Conservation (phyloP, 2,113 vertebrate genomes). For the Pseudopodoces humilis region DNA sequence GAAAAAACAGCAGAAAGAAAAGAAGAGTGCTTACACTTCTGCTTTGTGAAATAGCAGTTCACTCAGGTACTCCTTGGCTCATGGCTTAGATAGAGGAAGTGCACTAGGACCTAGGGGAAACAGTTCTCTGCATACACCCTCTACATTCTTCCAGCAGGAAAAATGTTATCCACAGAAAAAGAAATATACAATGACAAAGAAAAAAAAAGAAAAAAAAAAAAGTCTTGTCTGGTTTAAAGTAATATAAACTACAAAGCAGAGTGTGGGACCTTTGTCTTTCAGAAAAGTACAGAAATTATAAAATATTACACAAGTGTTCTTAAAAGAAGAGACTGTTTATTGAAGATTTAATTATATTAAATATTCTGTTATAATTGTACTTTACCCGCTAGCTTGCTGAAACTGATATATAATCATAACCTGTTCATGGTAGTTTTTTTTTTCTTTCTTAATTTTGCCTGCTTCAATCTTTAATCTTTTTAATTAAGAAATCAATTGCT, state of each 20-base stretch:
- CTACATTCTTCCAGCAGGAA: neutral
- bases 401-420: neutral
- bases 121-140: slow-evolving; percentile 27
- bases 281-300: neutral
- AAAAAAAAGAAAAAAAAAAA: neutral
- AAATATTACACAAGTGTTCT: neutral
- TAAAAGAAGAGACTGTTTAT: neutral
- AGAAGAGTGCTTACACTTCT: neutral
- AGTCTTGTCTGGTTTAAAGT: neutral
- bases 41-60: neutral
- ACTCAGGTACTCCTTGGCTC: neutral
- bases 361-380: neutral
- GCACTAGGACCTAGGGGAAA: slow-evolving; percentile 10
- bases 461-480: neutral
- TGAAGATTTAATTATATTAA: neutral
- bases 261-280: neutral
- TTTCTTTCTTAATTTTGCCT: neutral
- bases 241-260: neutral
- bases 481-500: neutral
- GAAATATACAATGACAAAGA: neutral
- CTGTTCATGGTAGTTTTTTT: neutral
- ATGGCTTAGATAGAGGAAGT: neutral
- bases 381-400: neutral
- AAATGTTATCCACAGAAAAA: slow-evolving; percentile 32
- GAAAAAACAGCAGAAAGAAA: neutral